Evolutionary conservation across 1,140 invertebrate species (phyloP).

Genomic region (Drosophila lini): DNA sequence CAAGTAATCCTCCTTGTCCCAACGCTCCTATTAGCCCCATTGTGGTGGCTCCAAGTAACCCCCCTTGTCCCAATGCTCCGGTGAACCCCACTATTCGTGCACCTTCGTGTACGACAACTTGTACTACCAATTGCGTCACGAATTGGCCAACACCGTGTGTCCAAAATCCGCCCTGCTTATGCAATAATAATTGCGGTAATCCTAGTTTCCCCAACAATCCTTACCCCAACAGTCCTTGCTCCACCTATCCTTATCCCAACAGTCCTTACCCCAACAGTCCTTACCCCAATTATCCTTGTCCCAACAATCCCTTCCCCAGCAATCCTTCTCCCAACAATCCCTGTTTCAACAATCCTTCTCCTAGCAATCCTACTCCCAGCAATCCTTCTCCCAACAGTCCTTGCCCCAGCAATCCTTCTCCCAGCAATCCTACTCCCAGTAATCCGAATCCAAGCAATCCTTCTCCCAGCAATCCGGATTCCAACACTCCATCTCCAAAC

Average conservation of each 20-base stretch:
- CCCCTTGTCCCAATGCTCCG: slow-evolving; percentile 20
- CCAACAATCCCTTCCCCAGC: neutral
- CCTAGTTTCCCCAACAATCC: neutral
- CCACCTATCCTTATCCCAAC: neutral
- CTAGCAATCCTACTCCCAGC: neutral
- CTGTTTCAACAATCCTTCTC: neutral
- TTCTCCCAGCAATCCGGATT: neutral
- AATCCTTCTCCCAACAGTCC: neutral
- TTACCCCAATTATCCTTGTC: neutral
- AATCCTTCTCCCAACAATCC: neutral
- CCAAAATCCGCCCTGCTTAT: neutral
- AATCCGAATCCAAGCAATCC: neutral
- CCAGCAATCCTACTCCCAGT: neutral
- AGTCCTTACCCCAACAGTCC: neutral
- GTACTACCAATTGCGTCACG: neutral
- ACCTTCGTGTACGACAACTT: neutral
- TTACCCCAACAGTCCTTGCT: neutral
- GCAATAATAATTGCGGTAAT: slow-evolving; percentile 3
- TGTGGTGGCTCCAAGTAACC: slow-evolving; percentile 1
- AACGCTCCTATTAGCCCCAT: slow-evolving; percentile 24
- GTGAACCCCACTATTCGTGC: neutral
- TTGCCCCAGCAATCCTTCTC: neutral
- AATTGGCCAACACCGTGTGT: neutral
- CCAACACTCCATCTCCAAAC: neutral
- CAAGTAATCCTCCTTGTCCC: slow-evolving; percentile 1